A percentile compares a stretch with the other conserved stretches of the same genome.
phyloP scores from a whole-genome alignment of 2,888 invertebrate genomes.

The Serripes groenlandicus region DNA sequence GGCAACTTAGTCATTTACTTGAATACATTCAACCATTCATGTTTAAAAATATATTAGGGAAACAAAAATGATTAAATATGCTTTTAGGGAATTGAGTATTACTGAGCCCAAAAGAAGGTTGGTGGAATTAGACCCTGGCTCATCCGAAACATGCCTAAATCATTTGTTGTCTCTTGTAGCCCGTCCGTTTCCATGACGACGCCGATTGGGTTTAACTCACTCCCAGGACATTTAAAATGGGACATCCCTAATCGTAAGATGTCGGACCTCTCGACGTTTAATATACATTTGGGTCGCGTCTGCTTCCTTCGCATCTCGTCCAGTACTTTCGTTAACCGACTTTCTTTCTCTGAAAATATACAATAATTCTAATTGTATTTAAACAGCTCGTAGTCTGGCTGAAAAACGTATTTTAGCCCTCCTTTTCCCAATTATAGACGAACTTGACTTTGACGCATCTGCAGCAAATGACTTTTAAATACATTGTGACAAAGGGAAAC shows the following conservation, averaged over 20 bases:
- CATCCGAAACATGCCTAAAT: conserved; percentile 33
- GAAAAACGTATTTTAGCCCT: too few relatives aligned
- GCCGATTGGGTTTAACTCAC: conserved; percentile 51
- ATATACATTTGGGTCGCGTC: conserved; percentile 27
- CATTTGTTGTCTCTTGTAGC: conserved; percentile 41
- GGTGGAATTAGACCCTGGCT: too few relatives aligned
- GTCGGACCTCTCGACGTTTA: conserved; percentile 46
- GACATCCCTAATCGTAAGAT: conserved; percentile 42
- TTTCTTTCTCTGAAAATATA: neutral
- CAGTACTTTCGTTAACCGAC: conserved; percentile 10
- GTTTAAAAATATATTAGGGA: too few relatives aligned
- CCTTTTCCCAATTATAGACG: too few relatives aligned
- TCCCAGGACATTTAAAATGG: conserved; percentile 45
- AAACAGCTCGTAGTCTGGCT: too few relatives aligned
- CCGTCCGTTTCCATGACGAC: conserved; percentile 52
- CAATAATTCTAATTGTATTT: too few relatives aligned
- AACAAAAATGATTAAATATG: too few relatives aligned
- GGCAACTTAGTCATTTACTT: too few relatives aligned
- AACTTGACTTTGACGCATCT: neutral
- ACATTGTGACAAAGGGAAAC: neutral
- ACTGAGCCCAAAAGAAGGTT: too few relatives aligned
- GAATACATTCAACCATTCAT: too few relatives aligned
- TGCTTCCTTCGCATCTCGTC: conserved; percentile 35
- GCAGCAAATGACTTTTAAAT: neutral
- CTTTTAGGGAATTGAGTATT: too few relatives aligned